Percentiles rank a stretch among this genome's conserved stretches.
These are phyloP conservation scores for Sarcophaga caerulescens DNA, from an alignment of 2,888 invertebrate genomes.

Conservation along the genomic window DNA sequence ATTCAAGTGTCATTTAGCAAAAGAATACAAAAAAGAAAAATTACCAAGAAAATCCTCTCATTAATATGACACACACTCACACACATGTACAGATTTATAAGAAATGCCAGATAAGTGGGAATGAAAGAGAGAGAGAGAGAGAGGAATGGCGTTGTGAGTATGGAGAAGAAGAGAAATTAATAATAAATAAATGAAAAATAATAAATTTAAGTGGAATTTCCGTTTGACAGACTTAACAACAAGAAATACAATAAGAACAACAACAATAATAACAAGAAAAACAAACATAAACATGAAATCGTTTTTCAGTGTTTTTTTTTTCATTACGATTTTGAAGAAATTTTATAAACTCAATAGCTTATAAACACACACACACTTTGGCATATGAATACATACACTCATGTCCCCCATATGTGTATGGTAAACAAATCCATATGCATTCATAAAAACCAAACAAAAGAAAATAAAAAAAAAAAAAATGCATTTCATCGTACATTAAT, in stretches of 20 bases:
- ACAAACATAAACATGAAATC: too few relatives aligned
- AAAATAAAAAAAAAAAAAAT: conserved; percentile 22
- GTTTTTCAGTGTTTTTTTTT: not conserved
- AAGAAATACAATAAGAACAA: conserved; percentile 25
- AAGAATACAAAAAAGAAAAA: too few relatives aligned
- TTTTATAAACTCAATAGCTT: conserved; percentile 30
- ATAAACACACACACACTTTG: not conserved
- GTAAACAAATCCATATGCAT: too few relatives aligned
- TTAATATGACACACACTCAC: too few relatives aligned
- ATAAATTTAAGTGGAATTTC: conserved; percentile 62
- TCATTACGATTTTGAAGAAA: conserved; percentile 46
- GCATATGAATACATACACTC: not conserved
- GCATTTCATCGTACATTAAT: conserved; percentile 39
- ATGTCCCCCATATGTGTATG: too few relatives aligned
- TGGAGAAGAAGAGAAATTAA: conserved; percentile 30
- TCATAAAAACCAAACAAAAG: conserved; percentile 39
- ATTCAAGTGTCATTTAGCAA: too few relatives aligned
- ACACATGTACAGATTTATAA: too few relatives aligned
- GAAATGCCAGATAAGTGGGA: too few relatives aligned
- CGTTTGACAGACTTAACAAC: conserved; percentile 46
- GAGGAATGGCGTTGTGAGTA: not conserved
- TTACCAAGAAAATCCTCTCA: too few relatives aligned
- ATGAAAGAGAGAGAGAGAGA: not conserved
- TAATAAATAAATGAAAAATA: conserved; percentile 31
- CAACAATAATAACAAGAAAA: not conserved